phyloP scores from a whole-genome alignment of 1,140 invertebrate genomes.

The Cotesia chilonis region DNA sequence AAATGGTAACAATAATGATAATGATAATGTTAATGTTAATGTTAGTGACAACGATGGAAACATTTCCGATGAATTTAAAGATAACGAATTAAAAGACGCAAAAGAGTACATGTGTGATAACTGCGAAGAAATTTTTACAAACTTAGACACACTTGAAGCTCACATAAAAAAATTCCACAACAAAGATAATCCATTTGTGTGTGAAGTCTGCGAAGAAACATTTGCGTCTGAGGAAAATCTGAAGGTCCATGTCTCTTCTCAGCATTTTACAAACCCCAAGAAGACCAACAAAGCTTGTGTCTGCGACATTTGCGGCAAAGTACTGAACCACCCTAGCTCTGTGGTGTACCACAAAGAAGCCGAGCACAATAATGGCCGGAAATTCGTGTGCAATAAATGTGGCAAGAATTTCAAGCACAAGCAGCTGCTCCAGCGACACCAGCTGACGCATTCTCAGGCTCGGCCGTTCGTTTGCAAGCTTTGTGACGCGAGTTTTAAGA shows the following conservation, averaged over 20 bases:
- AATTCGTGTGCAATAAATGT: conserved; percentile 77
- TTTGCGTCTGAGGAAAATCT: conserved; percentile 70
- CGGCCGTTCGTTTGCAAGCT: conserved; percentile 71
- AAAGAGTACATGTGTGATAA: conserved; percentile 63
- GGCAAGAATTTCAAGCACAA: conserved; percentile 77
- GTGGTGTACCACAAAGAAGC: conserved; percentile 77
- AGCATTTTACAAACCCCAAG: conserved; percentile 48
- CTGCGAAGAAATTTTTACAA: conserved; percentile 69
- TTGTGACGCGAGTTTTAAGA: conserved; percentile 75
- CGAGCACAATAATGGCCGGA: conserved; percentile 72
- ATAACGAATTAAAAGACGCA: conserved; percentile 2
- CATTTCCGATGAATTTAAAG: no score
- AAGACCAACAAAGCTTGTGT: conserved; percentile 66
- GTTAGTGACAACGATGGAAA: no score
- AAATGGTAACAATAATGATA: no score
- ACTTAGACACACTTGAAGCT: conserved; percentile 68
- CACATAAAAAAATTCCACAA: conserved; percentile 69
- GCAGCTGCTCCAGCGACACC: conserved; percentile 74
- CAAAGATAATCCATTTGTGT: conserved; percentile 67
- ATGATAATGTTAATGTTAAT: no score
- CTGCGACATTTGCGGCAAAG: conserved; percentile 76
- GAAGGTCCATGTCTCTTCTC: conserved; percentile 67
- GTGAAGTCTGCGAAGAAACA: conserved; percentile 67
- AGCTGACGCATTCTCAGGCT: conserved; percentile 75
- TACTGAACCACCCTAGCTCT: conserved; percentile 72